phyloP scores from a whole-genome alignment of 2,888 invertebrate genomes.

The Apamea sordens region DNA sequence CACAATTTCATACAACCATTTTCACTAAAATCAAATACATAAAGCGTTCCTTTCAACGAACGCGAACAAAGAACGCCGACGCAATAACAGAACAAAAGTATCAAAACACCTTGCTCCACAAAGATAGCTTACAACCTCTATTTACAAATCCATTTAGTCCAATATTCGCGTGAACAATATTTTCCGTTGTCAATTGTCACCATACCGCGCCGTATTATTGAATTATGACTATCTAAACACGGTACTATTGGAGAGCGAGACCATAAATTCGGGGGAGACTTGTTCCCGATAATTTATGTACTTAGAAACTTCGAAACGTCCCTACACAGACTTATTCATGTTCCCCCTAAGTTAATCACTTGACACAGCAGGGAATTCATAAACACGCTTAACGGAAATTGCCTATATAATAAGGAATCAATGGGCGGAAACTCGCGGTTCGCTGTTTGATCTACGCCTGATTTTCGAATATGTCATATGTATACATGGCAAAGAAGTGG shows the following conservation, averaged over 20 bases:
- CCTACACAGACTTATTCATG: conserved; percentile 77
- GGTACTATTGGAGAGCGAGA: conserved; percentile 67
- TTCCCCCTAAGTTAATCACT: conserved; percentile 78
- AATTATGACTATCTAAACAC: conserved; percentile 77
- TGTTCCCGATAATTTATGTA: conserved; percentile 80
- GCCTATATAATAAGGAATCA: conserved; percentile 64
- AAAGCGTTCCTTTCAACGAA: conserved; percentile 16
- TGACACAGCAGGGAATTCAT: conserved; percentile 73
- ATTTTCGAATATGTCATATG: conserved; percentile 34
- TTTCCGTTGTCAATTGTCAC: conserved; percentile 73
- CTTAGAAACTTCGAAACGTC: conserved; percentile 70
- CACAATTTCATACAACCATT: not conserved
- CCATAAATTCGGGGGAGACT: conserved; percentile 78
- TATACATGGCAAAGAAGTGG: conserved; percentile 26
- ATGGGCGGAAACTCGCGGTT: conserved; percentile 44
- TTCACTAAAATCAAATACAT: not conserved
- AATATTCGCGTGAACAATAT: conserved; percentile 68
- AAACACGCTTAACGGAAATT: conserved; percentile 68
- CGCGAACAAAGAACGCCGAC: conserved; percentile 31
- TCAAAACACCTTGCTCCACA: conserved; percentile 39
- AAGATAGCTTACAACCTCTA: conserved; percentile 46
- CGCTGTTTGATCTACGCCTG: conserved; percentile 47
- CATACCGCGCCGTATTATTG: conserved; percentile 70
- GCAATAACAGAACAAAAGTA: conserved; percentile 44
- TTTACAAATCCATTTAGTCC: conserved; percentile 68